Evolutionary conservation across 2,888 invertebrate species (phyloP).

Genomic region (Phorcus lineatus): DNA sequence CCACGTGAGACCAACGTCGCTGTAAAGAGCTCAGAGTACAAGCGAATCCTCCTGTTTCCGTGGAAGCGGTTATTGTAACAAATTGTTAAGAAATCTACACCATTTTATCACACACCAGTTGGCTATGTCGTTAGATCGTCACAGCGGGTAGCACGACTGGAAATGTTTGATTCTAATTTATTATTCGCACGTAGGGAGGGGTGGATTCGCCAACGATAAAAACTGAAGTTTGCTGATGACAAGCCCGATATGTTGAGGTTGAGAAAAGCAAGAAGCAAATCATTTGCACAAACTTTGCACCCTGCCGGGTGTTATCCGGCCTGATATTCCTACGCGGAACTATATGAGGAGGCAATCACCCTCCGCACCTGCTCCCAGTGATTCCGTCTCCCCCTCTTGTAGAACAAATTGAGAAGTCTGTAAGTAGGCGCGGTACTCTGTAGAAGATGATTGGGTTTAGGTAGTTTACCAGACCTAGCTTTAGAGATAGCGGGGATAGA

Average conservation of each 20-base stretch:
- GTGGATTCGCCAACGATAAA: background rate
- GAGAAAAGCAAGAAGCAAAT: conserved; percentile 9
- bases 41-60: conserved; percentile 9
- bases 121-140: background rate
- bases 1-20: background rate
- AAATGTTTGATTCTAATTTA: conserved; percentile 13
- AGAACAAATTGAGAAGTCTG: background rate
- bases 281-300: background rate
- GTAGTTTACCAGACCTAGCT: background rate
- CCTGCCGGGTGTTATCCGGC: background rate
- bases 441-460: background rate
- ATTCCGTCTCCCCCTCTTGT: background rate
- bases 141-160: background rate
- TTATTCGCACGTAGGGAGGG: conserved; percentile 10
- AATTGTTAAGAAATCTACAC: background rate
- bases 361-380: background rate
- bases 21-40: background rate
- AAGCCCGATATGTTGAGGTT: background rate
- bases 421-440: background rate
- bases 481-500: no score
- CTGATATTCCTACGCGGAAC: background rate
- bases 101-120: background rate
- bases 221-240: background rate
- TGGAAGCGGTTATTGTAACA: conserved; percentile 8
- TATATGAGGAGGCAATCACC: background rate